Conservation (phyloP, 2,797 vertebrate genomes). For the Natrix natrix region DNA sequence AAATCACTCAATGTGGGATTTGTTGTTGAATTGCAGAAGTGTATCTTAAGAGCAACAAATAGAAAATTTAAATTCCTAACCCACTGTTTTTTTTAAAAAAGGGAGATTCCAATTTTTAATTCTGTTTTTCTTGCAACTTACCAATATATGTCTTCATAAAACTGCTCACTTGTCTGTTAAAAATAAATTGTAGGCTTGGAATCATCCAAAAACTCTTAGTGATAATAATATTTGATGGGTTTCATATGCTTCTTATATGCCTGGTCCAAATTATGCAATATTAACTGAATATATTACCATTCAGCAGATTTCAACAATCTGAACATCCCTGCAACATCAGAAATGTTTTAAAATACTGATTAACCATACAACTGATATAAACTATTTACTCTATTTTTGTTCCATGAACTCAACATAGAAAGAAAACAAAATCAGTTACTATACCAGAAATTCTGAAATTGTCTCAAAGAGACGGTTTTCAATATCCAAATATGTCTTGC, state of each 20-base stretch:
- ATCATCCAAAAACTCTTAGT: neutral
- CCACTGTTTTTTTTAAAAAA: neutral
- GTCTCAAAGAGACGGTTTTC: neutral
- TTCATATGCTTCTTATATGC: neutral
- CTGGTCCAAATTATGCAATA: neutral
- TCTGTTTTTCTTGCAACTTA: neutral
- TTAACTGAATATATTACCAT: neutral
- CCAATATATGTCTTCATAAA: neutral
- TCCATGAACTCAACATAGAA: neutral
- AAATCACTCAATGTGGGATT: neutral
- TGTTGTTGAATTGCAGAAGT: neutral
- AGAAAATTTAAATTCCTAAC: neutral
- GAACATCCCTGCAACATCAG: neutral
- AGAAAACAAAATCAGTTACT: neutral
- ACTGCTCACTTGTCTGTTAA: neutral
- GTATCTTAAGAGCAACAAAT: neutral
- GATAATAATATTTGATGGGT: neutral
- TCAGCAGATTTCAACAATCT: neutral
- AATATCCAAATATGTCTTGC: neutral
- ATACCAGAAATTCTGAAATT: neutral
- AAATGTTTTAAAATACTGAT: neutral
- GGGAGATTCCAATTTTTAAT: neutral
- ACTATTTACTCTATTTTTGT: neutral
- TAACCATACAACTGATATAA: neutral
- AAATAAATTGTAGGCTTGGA: neutral